phyloP scores from a whole-genome alignment of 2,113 vertebrate genomes.

The Paratilapia polleni region DNA sequence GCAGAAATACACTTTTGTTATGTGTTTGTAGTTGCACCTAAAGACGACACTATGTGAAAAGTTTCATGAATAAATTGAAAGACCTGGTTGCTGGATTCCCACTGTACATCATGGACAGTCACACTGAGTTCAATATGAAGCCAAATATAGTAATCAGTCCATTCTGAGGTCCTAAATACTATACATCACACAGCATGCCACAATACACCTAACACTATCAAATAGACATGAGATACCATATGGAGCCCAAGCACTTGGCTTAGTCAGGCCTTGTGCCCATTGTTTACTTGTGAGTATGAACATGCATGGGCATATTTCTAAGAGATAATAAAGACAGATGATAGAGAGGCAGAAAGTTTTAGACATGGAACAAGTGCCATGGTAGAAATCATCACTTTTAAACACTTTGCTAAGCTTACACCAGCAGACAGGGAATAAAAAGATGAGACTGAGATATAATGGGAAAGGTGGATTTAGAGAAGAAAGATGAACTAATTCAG shows the following conservation, averaged over 20 bases:
- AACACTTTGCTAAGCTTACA: constrained; percentile 11
- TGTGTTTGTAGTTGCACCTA: not conserved
- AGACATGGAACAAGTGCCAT: constrained; percentile 27
- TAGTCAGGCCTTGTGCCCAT: not conserved
- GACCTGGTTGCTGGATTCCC: not conserved
- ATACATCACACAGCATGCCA: too few species aligned
- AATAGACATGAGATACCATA: not conserved
- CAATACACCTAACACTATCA: not conserved
- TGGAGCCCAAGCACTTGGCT: not conserved
- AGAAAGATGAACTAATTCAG: not conserved
- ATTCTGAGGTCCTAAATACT: too few species aligned
- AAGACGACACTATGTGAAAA: too few species aligned
- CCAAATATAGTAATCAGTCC: too few species aligned
- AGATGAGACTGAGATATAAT: not conserved
- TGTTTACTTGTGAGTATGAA: not conserved
- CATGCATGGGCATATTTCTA: not conserved
- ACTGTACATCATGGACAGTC: not conserved
- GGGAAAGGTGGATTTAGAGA: not conserved
- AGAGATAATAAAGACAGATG: not conserved
- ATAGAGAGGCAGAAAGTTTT: not conserved
- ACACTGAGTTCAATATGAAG: not conserved
- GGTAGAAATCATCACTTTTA: constrained; percentile 13
- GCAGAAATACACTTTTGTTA: not conserved
- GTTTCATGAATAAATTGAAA: not conserved
- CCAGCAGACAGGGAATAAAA: constrained; percentile 4